phyloP scores from a whole-genome alignment of 2,888 invertebrate species.

The Drosophila tripunctata region DNA sequence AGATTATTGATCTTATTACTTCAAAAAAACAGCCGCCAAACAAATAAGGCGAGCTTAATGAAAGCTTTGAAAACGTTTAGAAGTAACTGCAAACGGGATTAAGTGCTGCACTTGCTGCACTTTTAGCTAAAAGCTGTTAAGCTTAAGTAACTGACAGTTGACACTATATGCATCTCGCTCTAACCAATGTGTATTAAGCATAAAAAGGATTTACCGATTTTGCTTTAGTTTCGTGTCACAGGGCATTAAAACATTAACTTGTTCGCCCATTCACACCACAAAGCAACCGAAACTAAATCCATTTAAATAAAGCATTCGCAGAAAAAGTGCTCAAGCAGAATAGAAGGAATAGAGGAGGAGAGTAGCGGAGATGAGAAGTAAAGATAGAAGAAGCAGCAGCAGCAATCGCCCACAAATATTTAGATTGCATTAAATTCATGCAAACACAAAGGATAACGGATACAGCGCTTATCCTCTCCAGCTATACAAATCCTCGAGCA shows the following conservation, averaged over 20 bases:
- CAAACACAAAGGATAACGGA: slow-evolving; percentile 79
- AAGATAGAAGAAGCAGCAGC: slow-evolving; percentile 1
- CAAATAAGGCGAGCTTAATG: background rate
- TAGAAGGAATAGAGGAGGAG: slow-evolving; percentile 20
- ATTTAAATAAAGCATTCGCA: slow-evolving; percentile 55
- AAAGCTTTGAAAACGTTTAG: background rate
- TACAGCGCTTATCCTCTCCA: slow-evolving; percentile 78
- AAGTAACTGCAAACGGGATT: background rate
- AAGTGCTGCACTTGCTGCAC: background rate
- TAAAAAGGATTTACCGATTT: slow-evolving; percentile 7
- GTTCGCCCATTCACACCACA: slow-evolving; percentile 39
- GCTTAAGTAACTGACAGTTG: background rate
- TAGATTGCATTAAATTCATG: slow-evolving; percentile 80
- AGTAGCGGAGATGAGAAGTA: slow-evolving; percentile 1
- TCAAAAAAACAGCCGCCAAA: too few relatives aligned
- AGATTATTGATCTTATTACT: too few relatives aligned
- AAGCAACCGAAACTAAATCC: slow-evolving; percentile 43
- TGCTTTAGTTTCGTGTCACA: slow-evolving; percentile 12
- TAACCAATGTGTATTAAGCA: slow-evolving; percentile 5
- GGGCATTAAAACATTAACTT: slow-evolving; percentile 45
- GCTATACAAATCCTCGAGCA: slow-evolving; percentile 75
- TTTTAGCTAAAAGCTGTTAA: background rate
- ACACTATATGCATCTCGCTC: background rate
- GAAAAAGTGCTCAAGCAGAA: slow-evolving; percentile 24
- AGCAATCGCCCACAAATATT: slow-evolving; percentile 67